Evolutionary conservation across 2,888 invertebrate species (phyloP), one percentile per base, ranked within the genome.

Genomic region (Drosophila paramelanica): DNA sequence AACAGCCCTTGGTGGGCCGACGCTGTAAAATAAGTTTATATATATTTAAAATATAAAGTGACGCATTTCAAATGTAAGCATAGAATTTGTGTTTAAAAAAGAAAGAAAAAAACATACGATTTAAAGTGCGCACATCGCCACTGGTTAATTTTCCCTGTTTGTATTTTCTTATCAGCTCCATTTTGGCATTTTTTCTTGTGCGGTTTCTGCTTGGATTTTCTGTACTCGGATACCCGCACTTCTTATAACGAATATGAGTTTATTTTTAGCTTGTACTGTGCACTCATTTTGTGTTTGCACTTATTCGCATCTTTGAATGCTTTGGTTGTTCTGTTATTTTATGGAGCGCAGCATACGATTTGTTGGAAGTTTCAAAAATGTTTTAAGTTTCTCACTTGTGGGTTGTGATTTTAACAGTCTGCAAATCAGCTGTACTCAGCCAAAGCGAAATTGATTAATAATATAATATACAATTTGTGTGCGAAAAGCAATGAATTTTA

Each of bases 111-210:
- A 70, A 89, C 90, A 56, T 91, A 90, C 90, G 74, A 67, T 91
- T 91, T 13, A 90, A 56, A 27, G 69, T 78, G 56, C 83, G 78
- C 53, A 90, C 73, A 78, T 90, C 88, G 65, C 70, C 78, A 49
- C 76, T 85, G 64, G 87, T 89, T 56, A 91, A 55, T 55, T 82
- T 87, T 55, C 91, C 73, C 67, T 91, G 77, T 70, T 90, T 87
- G 61, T 89, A 90, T 66, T 86, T 91, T 53, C 41, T 86, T 79
- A 90, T 91, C 88, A 91, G 73, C 76, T 91, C 90, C 90, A 91
- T 91, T 61, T 39, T 77, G 10, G 69, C 81, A 84, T 81, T 46
- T 51, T 62, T 10, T 11, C 5, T 7, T 43, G 39, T 3, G 5
- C 38, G 6, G 42, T 6, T 53, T 20, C 20, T 6, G 39, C 13